Conservation (phyloP, 1,140 invertebrate species). For the Harpegnathos saltator region DNA sequence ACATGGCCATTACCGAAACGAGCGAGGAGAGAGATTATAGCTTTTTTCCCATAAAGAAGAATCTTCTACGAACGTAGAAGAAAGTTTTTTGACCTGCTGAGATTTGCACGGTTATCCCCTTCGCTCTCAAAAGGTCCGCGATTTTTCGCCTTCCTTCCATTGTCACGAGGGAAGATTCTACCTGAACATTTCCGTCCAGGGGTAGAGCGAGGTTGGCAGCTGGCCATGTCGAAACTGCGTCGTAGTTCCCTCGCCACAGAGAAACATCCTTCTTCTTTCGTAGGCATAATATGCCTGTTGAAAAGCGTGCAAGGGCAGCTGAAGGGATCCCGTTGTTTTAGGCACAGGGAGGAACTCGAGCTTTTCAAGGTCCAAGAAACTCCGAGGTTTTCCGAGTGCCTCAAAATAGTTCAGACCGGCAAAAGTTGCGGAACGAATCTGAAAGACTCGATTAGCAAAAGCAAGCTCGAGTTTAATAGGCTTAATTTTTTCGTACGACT, state of each 20-base stretch:
- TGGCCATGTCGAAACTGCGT: slow-evolving; percentile 8
- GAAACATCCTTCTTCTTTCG: neutral
- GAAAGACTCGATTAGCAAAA: no score
- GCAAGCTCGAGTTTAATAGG: no score
- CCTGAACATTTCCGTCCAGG: neutral
- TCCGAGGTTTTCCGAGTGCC: no score
- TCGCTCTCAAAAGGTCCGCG: neutral
- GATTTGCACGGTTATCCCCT: neutral
- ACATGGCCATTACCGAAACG: no score
- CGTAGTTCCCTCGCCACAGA: neutral
- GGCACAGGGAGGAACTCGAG: neutral
- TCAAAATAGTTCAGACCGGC: no score
- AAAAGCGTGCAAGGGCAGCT: neutral
- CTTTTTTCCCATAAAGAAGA: no score
- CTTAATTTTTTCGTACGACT: no score
- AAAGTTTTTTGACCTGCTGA: neutral
- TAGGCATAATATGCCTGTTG: neutral
- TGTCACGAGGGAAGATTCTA: neutral
- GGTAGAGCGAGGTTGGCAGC: slow-evolving; percentile 2
- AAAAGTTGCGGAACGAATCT: no score
- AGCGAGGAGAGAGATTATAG: no score
- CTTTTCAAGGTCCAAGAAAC: neutral
- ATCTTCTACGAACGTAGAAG: no score
- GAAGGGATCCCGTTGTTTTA: neutral
- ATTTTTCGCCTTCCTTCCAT: neutral